A percentile compares a stretch with the other conserved stretches of the same genome.
Conservation (phyloP, 2,888 invertebrate genomes). For the Cryptosula pallasiana region DNA sequence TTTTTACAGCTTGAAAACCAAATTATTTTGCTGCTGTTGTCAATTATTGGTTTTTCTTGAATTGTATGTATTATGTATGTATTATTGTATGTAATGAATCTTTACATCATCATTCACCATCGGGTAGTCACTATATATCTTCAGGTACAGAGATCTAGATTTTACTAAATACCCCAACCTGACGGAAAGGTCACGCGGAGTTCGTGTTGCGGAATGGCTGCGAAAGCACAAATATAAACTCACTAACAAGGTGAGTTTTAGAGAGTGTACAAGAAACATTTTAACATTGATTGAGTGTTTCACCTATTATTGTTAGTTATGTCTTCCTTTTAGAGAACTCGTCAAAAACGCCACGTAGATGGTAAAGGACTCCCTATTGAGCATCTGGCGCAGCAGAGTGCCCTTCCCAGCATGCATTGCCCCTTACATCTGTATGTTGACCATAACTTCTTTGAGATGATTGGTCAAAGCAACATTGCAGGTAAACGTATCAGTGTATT, state of each 20-base stretch:
- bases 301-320: not conserved
- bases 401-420: constrained; percentile 26
- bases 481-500: no score
- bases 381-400: not conserved
- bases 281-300: not conserved
- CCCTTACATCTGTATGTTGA: constrained; percentile 41
- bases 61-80: no score
- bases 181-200: not conserved
- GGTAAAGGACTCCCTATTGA: not conserved
- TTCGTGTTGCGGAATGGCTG: not conserved
- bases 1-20: no score
- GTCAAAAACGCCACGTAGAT: not conserved
- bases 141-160: not conserved
- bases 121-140: no score
- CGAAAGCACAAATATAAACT: not conserved
- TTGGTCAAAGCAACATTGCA: constrained; percentile 30
- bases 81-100: no score
- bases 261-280: not conserved
- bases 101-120: no score
- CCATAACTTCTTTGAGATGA: constrained; percentile 37
- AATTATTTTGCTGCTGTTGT: no score
- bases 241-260: not conserved
- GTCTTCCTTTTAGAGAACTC: not conserved
- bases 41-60: no score
- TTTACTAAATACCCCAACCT: not conserved